These are phyloP conservation scores for Eriosoma lanigerum DNA, from an alignment of 1,140 invertebrate genomes.

Conservation along the genomic window DNA sequence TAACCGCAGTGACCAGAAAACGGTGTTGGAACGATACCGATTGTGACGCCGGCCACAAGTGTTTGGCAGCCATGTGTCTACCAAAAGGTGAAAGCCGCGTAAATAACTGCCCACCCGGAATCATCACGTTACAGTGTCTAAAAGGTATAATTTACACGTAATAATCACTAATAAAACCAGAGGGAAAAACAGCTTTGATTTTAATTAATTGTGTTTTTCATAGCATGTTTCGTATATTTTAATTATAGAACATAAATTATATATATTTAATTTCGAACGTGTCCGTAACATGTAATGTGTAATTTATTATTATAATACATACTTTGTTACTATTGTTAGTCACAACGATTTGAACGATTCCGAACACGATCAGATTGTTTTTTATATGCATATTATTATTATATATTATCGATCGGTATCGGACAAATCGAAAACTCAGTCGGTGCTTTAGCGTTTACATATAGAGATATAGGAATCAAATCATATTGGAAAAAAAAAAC, in stretches of 20 bases:
- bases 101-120: slow-evolving; percentile 45
- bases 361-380: background rate
- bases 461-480: background rate
- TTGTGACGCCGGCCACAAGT: slow-evolving; percentile 42
- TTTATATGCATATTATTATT: background rate
- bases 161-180: slow-evolving; percentile 23
- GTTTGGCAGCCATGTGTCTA: slow-evolving; percentile 47
- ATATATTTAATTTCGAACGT: background rate
- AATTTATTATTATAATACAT: no score
- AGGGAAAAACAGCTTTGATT: slow-evolving; percentile 4
- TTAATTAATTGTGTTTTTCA: background rate
- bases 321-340: slow-evolving; percentile 1
- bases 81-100: slow-evolving; percentile 43
- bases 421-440: slow-evolving; percentile 1
- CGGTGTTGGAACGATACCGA: slow-evolving; percentile 46
- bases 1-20: slow-evolving; percentile 38
- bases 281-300: background rate
- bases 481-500: background rate
- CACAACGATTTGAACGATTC: background rate
- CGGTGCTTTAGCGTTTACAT: slow-evolving; percentile 47
- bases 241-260: background rate
- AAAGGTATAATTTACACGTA: slow-evolving; percentile 51
- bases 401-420: background rate
- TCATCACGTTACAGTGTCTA: slow-evolving; percentile 47
- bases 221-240: slow-evolving; percentile 1